Evolutionary conservation across 2,888 invertebrate genomes (phyloP).

Genomic region (Agrotis exclamationis): DNA sequence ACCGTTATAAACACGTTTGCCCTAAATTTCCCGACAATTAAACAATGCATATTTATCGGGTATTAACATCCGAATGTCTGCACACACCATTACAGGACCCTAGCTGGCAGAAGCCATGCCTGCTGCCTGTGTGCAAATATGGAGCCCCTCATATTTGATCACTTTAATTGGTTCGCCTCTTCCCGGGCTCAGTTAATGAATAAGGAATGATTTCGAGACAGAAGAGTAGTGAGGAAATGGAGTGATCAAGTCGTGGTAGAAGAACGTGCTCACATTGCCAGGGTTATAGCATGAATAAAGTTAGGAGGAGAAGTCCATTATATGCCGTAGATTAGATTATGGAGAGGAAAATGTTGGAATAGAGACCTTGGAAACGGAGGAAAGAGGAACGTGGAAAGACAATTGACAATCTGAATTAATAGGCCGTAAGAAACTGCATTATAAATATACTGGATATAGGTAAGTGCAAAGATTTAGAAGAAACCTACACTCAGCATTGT

Average conservation of each 20-base stretch:
- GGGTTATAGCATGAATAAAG: too few relatives aligned
- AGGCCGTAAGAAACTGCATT: too few relatives aligned
- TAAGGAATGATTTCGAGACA: constrained; percentile 71
- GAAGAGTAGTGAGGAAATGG: constrained; percentile 38
- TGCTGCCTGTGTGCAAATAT: constrained; percentile 61
- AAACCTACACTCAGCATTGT: too few relatives aligned
- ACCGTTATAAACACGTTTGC: constrained; percentile 10
- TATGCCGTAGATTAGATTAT: too few relatives aligned
- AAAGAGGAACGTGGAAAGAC: too few relatives aligned
- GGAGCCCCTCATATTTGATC: constrained; percentile 75
- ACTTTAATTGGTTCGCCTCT: constrained; percentile 78
- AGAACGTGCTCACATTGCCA: not conserved
- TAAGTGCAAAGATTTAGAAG: too few relatives aligned
- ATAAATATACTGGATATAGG: too few relatives aligned
- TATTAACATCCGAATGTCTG: constrained; percentile 45
- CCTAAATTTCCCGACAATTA: constrained; percentile 47
- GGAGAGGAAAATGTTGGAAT: too few relatives aligned
- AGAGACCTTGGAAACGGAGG: too few relatives aligned
- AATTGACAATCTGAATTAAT: too few relatives aligned
- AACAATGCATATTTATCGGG: constrained; percentile 58
- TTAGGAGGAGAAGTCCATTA: too few relatives aligned
- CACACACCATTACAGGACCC: constrained; percentile 50
- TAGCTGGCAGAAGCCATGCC: constrained; percentile 47
- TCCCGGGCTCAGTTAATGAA: constrained; percentile 72
- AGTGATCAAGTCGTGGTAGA: constrained; percentile 13